Conservation (phyloP, 2,888 invertebrate genomes). For the Listrodromus nycthemerus region DNA sequence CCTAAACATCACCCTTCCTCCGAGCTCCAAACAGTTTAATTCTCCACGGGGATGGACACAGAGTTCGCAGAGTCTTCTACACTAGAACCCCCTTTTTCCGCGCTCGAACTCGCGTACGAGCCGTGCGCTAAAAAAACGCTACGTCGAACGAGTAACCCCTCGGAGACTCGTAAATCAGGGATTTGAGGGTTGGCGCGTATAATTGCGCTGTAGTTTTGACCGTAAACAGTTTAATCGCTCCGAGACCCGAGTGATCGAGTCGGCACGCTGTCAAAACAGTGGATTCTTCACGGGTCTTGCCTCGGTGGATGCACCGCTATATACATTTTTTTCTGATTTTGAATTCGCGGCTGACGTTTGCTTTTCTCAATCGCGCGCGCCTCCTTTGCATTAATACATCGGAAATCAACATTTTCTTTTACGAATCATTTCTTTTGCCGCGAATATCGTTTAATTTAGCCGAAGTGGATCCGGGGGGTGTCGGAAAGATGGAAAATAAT, state of each 20-base stretch:
- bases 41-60: conserved; percentile 82
- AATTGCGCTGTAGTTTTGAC: conserved; percentile 81
- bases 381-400: conserved; percentile 2
- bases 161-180: conserved; percentile 80
- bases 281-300: conserved; percentile 78
- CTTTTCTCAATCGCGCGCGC: not conserved
- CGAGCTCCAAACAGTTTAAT: conserved; percentile 74
- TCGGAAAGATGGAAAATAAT: conserved; percentile 6
- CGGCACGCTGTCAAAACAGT: conserved; percentile 82
- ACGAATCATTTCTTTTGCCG: conserved; percentile 1
- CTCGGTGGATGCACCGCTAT: not conserved
- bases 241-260: conserved; percentile 72
- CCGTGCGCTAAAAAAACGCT: conserved; percentile 6
- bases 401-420: conserved; percentile 14
- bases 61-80: conserved; percentile 59
- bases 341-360: not conserved
- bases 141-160: conserved; percentile 22
- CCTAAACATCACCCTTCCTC: conserved; percentile 50
- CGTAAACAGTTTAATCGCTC: conserved; percentile 83
- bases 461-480: not conserved
- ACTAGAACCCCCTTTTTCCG: conserved; percentile 53
- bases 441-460: conserved; percentile 17
- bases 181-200: conserved; percentile 79
- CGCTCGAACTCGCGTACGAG: conserved; percentile 52
- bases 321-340: conserved; percentile 10